phyloP scores from a whole-genome alignment of 2,113 vertebrate species.

The Muntiacus reevesi region DNA sequence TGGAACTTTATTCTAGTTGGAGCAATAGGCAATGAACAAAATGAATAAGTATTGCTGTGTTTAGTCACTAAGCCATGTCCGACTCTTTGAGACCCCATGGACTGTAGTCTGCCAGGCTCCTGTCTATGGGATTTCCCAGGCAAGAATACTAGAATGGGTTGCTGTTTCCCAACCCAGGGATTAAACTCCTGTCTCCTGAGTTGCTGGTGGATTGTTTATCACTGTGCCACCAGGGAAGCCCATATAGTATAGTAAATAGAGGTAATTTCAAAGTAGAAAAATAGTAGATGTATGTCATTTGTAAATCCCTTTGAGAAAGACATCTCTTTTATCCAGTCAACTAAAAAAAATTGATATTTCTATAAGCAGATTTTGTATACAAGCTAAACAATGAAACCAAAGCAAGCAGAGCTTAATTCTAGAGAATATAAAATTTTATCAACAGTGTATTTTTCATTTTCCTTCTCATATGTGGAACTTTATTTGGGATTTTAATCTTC shows the following conservation, averaged over 20 bases:
- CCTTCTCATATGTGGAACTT: neutral
- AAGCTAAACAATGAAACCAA: neutral
- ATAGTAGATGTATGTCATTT: neutral
- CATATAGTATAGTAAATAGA: neutral
- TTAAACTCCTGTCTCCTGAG: neutral
- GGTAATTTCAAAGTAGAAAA: neutral
- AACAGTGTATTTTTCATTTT: neutral
- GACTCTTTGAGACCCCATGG: neutral
- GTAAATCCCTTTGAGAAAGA: neutral
- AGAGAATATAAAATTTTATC: neutral
- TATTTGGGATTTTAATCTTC: neutral
- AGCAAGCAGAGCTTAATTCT: neutral
- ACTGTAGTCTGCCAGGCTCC: neutral
- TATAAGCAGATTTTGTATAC: neutral
- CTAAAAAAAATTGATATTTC: neutral
- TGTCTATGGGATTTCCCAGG: neutral
- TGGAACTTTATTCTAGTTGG: neutral
- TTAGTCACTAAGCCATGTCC: neutral
- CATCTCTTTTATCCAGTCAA: neutral
- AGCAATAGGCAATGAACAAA: neutral
- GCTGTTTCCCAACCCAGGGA: neutral
- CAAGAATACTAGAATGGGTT: neutral
- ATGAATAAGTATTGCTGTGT: neutral
- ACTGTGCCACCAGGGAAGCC: neutral
- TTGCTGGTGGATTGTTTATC: neutral